Conservation (phyloP, 2,888 invertebrate genomes). For the Leptogaster cylindrica region DNA sequence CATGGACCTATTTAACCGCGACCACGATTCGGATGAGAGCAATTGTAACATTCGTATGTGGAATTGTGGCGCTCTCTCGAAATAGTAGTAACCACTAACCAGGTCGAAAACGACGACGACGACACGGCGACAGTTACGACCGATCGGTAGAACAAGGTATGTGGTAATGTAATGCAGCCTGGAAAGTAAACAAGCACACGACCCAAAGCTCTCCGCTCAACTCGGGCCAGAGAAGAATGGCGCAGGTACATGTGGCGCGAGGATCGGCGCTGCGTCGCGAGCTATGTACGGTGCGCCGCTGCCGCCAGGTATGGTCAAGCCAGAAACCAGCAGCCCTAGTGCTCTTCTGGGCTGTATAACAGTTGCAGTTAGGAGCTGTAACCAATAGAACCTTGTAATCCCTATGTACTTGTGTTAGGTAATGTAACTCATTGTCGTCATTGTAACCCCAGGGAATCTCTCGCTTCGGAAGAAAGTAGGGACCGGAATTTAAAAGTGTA, state of each 20-base stretch:
- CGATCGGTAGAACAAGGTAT: constrained; percentile 36
- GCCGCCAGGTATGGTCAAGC: constrained; percentile 9
- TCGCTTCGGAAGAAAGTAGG: constrained; percentile 22
- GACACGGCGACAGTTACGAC: constrained; percentile 7
- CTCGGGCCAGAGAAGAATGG: not conserved
- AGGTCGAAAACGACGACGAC: constrained; percentile 17
- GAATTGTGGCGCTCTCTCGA: not conserved
- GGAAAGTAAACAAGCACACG: constrained; percentile 12
- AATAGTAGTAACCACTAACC: no score
- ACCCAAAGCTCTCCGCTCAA: constrained; percentile 22
- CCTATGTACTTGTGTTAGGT: constrained; percentile 12
- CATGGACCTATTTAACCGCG: not conserved
- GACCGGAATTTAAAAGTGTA: constrained; percentile 24
- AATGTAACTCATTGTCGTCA: constrained; percentile 20
- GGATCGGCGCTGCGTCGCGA: not conserved
- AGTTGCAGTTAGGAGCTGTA: constrained; percentile 12
- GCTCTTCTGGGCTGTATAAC: constrained; percentile 7
- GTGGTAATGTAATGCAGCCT: constrained; percentile 36
- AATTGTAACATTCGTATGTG: not conserved
- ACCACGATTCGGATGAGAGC: not conserved
- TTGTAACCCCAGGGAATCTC: constrained; percentile 7
- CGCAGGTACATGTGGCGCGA: not conserved
- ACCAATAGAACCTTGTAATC: constrained; percentile 31
- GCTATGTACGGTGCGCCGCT: not conserved
- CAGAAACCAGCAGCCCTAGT: not conserved